phyloP scores from a whole-genome alignment of 2,888 invertebrate species.

The Eupithecia vulgata region DNA sequence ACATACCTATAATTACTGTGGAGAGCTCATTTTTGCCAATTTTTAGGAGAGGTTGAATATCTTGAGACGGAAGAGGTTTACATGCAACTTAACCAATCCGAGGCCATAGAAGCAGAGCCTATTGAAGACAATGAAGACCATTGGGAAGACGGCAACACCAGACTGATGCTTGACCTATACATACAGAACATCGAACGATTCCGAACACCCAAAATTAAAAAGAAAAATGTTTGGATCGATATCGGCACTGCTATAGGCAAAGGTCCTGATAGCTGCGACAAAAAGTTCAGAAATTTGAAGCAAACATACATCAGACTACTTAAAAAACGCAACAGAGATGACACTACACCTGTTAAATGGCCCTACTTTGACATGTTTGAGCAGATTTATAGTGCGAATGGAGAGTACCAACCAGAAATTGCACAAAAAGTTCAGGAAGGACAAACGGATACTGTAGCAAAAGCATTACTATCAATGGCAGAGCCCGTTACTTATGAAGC shows the following conservation, averaged over 20 bases:
- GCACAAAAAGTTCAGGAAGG: conserved; percentile 70
- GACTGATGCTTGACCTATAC: conserved; percentile 66
- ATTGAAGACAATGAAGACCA: conserved; percentile 72
- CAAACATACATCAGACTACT: conserved; percentile 74
- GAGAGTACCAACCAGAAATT: conserved; percentile 74
- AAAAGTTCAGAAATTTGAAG: conserved; percentile 78
- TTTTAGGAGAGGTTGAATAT: conserved; percentile 68
- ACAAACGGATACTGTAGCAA: conserved; percentile 65
- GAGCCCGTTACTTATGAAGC: conserved; percentile 56
- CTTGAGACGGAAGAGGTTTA: conserved; percentile 65
- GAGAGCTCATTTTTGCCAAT: background rate
- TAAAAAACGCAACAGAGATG: conserved; percentile 68
- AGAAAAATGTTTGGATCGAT: conserved; percentile 76
- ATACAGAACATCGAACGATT: conserved; percentile 73
- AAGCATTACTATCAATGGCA: conserved; percentile 66
- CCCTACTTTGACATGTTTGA: conserved; percentile 77
- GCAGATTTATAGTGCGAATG: conserved; percentile 71
- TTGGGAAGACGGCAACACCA: conserved; percentile 70
- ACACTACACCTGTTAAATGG: conserved; percentile 70
- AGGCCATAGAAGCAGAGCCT: conserved; percentile 62
- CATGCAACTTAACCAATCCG: conserved; percentile 63
- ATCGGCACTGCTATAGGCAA: conserved; percentile 69
- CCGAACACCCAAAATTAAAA: conserved; percentile 75
- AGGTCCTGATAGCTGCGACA: conserved; percentile 74
- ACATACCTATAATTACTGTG: background rate